A percentile compares a stretch with the other conserved stretches of the same genome.
Conservation (phyloP, 1,140 invertebrate species). For the Atta texana region DNA sequence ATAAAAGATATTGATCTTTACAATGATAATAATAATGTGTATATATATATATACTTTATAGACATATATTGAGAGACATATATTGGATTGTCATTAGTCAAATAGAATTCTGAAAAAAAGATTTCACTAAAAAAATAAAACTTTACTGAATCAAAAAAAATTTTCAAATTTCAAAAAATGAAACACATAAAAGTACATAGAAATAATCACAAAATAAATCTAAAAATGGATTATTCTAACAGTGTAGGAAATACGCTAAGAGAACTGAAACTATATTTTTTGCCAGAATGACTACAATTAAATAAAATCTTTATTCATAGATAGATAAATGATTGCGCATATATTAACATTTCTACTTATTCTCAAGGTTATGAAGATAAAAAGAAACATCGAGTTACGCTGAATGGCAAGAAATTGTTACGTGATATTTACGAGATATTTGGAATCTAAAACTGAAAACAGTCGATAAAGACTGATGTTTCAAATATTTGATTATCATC, state of each 20-base stretch:
- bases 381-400: conserved; percentile 8
- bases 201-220: background rate
- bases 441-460: background rate
- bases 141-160: background rate
- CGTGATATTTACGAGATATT: background rate
- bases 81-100: background rate
- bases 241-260: background rate
- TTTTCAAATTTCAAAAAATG: background rate
- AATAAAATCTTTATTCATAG: conserved; percentile 35
- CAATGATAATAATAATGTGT: background rate
- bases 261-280: background rate
- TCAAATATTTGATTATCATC: background rate
- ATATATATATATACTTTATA: background rate
- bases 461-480: background rate
- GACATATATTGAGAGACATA: background rate
- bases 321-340: background rate
- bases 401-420: background rate
- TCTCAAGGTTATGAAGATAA: conserved; percentile 34
- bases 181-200: background rate
- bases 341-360: conserved; percentile 32
- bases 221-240: background rate
- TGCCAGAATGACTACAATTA: background rate
- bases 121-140: background rate
- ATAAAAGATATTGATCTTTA: background rate
- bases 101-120: background rate